Percentiles rank a stretch among this genome's conserved stretches.
Conservation (phyloP, 1,140 invertebrate species). For the Lepeophtheirus salmonis region DNA sequence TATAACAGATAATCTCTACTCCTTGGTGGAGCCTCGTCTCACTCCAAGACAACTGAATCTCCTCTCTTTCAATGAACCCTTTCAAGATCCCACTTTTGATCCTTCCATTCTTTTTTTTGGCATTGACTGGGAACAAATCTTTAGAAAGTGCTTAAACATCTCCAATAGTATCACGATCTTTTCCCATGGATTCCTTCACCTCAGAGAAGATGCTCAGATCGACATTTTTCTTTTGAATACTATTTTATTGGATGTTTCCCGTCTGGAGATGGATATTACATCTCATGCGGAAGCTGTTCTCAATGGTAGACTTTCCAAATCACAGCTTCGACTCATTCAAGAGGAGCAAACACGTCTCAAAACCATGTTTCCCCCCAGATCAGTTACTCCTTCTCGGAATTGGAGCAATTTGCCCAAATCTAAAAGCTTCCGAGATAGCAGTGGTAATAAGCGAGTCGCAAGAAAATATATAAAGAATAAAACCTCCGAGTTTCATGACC, state of each 20-base stretch:
- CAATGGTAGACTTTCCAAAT: not conserved
- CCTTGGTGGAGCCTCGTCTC: not conserved
- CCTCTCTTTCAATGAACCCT: not conserved
- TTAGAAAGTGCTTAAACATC: not conserved
- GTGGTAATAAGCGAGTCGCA: not conserved
- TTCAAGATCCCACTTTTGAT: not conserved
- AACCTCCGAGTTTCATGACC: not conserved
- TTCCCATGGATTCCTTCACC: not conserved
- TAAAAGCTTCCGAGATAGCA: not conserved
- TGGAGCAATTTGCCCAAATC: not conserved
- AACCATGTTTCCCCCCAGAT: not conserved
- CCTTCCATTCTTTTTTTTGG: constrained; percentile 9
- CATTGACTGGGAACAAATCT: constrained; percentile 8
- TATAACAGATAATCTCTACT: not conserved
- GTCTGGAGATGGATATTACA: not conserved
- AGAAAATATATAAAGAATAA: not conserved
- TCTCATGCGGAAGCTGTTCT: constrained; percentile 15
- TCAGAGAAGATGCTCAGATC: not conserved
- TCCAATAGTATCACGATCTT: not conserved
- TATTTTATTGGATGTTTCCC: not conserved
- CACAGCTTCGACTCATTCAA: not conserved
- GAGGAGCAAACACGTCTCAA: constrained; percentile 3
- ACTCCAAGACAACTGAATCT: not conserved
- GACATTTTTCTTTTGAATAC: constrained; percentile 3
- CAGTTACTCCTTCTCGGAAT: not conserved